Percentiles rank a stretch among this genome's conserved stretches.
Conservation (phyloP, 2,888 invertebrate genomes). For the Pollenia labialis region DNA sequence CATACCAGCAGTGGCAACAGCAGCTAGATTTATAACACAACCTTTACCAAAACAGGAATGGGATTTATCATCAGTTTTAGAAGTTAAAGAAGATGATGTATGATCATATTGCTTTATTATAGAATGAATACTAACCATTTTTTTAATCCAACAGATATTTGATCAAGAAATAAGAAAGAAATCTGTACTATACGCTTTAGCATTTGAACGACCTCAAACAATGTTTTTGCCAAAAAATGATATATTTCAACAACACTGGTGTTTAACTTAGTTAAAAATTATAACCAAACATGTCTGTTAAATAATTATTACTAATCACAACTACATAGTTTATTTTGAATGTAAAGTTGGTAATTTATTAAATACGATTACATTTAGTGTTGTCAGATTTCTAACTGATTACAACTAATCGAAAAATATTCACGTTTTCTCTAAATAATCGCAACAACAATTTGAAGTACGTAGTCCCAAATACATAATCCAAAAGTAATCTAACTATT, state of each 20-base stretch:
- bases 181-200: slow-evolving; percentile 90
- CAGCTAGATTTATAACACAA: slow-evolving; percentile 89
- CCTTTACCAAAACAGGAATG: slow-evolving; percentile 88
- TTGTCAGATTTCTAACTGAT: not conserved
- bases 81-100: slow-evolving; percentile 87
- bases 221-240: slow-evolving; percentile 87
- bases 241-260: slow-evolving; percentile 89
- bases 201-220: slow-evolving; percentile 89
- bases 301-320: too few species aligned
- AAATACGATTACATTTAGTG: too few species aligned
- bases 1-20: slow-evolving; percentile 89
- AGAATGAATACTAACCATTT: not conserved
- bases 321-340: too few species aligned
- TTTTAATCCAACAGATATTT: slow-evolving; percentile 86
- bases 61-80: slow-evolving; percentile 88
- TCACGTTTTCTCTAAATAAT: not conserved
- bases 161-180: slow-evolving; percentile 91
- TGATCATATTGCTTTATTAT: slow-evolving; percentile 74
- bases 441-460: too few species aligned
- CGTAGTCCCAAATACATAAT: too few species aligned
- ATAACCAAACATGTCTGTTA: not conserved
- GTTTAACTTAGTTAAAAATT: slow-evolving; percentile 80
- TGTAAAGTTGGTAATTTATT: too few species aligned
- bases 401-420: not conserved
- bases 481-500: too few species aligned